Percentiles rank a stretch among this genome's conserved stretches.
These are phyloP conservation scores for Dissostichus mawsoni DNA, from an alignment of 2,113 vertebrate species.

Conservation along the genomic window DNA sequence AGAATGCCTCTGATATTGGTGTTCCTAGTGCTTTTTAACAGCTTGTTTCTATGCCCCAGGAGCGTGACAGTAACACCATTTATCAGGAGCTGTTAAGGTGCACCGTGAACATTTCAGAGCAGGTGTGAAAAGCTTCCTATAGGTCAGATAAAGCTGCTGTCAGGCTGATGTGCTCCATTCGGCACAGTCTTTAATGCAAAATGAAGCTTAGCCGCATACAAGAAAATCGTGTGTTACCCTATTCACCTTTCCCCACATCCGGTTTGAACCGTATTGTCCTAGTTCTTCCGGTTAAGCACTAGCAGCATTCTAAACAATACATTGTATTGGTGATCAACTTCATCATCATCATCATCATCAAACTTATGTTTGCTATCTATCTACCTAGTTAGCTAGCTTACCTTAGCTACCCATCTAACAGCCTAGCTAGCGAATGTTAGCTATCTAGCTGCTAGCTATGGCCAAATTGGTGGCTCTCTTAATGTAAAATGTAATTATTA, in stretches of 20 bases:
- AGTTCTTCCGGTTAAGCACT: neutral
- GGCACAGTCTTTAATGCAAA: slow-evolving; percentile 16
- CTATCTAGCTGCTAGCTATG: no score
- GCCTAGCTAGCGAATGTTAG: no score
- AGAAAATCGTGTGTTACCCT: neutral
- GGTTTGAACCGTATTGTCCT: no score
- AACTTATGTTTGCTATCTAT: no score
- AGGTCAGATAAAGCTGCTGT: slow-evolving; percentile 63
- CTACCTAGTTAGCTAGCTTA: no score
- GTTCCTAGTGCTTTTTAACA: slow-evolving; percentile 63
- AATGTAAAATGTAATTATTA: no score
- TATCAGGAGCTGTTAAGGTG: slow-evolving; percentile 69
- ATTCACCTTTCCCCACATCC: no score
- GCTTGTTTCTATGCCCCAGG: slow-evolving; percentile 59
- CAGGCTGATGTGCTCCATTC: slow-evolving; percentile 38
- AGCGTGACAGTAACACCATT: slow-evolving; percentile 56
- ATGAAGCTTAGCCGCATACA: neutral
- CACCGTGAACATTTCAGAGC: slow-evolving; percentile 66
- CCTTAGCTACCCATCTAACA: no score
- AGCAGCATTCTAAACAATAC: neutral
- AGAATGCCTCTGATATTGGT: slow-evolving; percentile 46
- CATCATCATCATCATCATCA: no score
- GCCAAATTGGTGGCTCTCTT: no score
- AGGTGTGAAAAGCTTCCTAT: slow-evolving; percentile 71
- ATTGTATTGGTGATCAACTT: neutral